Evolutionary conservation across 2,113 vertebrate species (phyloP).

Genomic region (Myiozetetes cayanensis): DNA sequence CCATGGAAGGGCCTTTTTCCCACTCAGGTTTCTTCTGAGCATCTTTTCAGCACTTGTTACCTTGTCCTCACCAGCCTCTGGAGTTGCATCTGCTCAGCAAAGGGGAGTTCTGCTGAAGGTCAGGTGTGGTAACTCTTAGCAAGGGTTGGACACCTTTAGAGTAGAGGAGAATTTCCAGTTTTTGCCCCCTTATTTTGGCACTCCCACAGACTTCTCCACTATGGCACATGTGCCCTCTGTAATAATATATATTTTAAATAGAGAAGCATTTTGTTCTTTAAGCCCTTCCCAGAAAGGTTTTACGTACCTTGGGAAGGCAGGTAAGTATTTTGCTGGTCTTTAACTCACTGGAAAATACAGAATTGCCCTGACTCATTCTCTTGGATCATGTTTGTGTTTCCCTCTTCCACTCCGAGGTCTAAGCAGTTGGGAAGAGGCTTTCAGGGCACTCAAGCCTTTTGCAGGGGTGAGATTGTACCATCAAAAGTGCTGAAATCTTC

Average conservation of each 20-base stretch:
- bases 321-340: background rate
- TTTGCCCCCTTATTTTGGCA: background rate
- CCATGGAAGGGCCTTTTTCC: background rate
- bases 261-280: background rate
- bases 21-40: background rate
- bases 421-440: background rate
- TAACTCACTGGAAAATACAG: background rate
- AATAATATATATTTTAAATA: background rate
- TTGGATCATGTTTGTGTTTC: background rate
- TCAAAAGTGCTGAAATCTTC: background rate
- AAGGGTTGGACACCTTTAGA: background rate
- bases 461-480: background rate
- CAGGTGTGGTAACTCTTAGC: background rate
- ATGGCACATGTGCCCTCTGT: background rate
- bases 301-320: background rate
- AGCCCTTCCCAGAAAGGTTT: background rate
- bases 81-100: background rate
- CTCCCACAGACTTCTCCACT: background rate
- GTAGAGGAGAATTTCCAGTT: background rate
- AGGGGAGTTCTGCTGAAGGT: background rate
- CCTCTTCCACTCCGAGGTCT: background rate
- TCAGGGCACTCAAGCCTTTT: background rate
- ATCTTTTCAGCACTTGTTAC: background rate
- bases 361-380: background rate
- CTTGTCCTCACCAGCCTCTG: background rate